phyloP scores from a whole-genome alignment of 2,797 vertebrate genomes.

The Hoplostethus mediterraneus region DNA sequence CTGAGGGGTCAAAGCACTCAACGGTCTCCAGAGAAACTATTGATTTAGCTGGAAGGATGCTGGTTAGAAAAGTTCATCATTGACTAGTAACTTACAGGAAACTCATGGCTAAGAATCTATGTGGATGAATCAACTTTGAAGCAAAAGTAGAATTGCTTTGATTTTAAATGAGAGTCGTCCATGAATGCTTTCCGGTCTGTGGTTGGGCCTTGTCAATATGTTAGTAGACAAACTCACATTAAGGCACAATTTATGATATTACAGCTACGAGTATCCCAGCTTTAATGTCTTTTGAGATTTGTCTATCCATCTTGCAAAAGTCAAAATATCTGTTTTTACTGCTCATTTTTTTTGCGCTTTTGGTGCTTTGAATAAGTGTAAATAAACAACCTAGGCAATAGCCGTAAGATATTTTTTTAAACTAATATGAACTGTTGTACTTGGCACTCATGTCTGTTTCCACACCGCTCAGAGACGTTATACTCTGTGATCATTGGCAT shows the following conservation, averaged over 20 bases:
- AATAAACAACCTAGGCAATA: conserved; percentile 6
- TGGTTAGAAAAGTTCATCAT: conserved; percentile 81
- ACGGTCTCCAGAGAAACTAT: conserved; percentile 77
- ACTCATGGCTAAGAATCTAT: conserved; percentile 45
- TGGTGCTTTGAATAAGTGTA: not conserved
- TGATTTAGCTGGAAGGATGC: conserved; percentile 72
- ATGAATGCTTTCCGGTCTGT: not conserved
- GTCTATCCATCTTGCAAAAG: too few species aligned
- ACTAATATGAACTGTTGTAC: conserved; percentile 17
- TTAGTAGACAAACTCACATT: conserved; percentile 4
- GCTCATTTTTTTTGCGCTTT: conserved; percentile 1
- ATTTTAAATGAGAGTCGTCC: not conserved
- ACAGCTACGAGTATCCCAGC: not conserved
- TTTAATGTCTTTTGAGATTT: conserved; percentile 17
- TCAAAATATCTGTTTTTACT: not conserved
- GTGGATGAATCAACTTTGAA: conserved; percentile 33
- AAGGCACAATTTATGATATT: not conserved
- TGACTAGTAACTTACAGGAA: conserved; percentile 67
- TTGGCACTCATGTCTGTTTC: conserved; percentile 15
- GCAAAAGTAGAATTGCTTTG: conserved; percentile 8
- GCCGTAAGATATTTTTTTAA: conserved; percentile 17
- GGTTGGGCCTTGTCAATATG: not conserved
- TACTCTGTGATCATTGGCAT: not conserved
- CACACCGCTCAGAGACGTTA: conserved; percentile 20
- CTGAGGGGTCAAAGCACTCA: conserved; percentile 63